A percentile compares a stretch with the other conserved stretches of the same genome.
Evolutionary conservation across 2,113 vertebrate genomes (phyloP).

Genomic region (Anseranas semipalmata): DNA sequence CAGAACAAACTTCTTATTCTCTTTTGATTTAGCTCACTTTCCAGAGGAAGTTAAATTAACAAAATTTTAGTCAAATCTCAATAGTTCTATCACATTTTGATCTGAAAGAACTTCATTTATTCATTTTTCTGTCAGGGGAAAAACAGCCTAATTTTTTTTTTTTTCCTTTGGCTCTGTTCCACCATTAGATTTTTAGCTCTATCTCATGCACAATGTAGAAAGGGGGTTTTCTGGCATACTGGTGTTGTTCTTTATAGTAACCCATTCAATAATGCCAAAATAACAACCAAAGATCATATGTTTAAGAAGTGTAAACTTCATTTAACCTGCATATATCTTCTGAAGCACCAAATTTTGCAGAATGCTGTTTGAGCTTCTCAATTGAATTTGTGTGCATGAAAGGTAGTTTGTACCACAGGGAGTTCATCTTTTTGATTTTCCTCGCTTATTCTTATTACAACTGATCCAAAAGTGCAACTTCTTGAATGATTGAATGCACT

Average conservation of each 20-base stretch:
- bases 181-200: neutral
- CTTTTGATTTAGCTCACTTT: neutral
- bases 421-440: neutral
- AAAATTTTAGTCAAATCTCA: neutral
- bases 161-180: neutral
- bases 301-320: neutral
- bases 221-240: neutral
- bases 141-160: neutral
- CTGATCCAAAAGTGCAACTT: neutral
- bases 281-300: rapidly evolving
- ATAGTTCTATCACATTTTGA: neutral
- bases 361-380: neutral
- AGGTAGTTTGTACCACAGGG: neutral
- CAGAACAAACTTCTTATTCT: neutral
- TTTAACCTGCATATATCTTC: neutral
- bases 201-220: neutral
- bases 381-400: neutral
- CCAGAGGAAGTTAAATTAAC: neutral
- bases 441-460: neutral
- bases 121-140: neutral
- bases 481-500: neutral
- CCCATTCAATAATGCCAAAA: neutral
- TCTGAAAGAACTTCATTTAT: neutral
- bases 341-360: neutral
- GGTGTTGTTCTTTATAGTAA: neutral